Base-by-base conservation (phyloP, 1,140 invertebrate species). In the Hycleus phaleratus region DNA sequence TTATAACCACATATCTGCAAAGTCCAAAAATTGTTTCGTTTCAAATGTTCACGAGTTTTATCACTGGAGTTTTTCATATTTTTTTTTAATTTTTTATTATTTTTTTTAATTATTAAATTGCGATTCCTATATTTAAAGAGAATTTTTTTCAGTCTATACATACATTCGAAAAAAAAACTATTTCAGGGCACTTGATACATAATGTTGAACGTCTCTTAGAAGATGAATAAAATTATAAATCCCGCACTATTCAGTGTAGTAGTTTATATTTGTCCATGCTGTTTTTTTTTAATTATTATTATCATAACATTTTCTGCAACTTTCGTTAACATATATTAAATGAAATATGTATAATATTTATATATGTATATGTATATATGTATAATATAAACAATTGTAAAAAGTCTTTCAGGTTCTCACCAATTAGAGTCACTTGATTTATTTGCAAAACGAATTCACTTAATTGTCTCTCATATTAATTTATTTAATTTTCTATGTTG, bases 311-410 rank as follows among this genome's bases (percentile, higher is more conserved):
- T 32, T 32, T 18, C 18, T 18, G 18, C 18, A 32, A 32, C 32
- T 32, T 32, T 32, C 4, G 7, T 32, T 32, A 32, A 32, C 32
- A 32, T 32, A 32, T 32, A 32, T 32, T 32, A 32, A 32, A 32
- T 32, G 32, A 32, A 32, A 32, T 32, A 32, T 32, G 32, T 32
- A 32, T 32, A 32, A 32, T 32, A 32, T 53, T 53, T 56, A 54
- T 59, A 39, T 38, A 60, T 60, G 58, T 60, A 63, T 65, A 60
- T 61, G 4, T 32, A 7, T 32, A 32, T 32, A 51, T 64, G 53
- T 68, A 67, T 67, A 65, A 65, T 65, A 67, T 67, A 67, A 65
- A 67, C 63, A 67, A 66, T 59, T 62, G 61, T 65, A 65, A 63
- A 67, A 67, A 67, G 63, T 65, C 53, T 62, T 61, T 57, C 63